Conservation (phyloP, 2,888 invertebrate species). For the Dynastes tityus region DNA sequence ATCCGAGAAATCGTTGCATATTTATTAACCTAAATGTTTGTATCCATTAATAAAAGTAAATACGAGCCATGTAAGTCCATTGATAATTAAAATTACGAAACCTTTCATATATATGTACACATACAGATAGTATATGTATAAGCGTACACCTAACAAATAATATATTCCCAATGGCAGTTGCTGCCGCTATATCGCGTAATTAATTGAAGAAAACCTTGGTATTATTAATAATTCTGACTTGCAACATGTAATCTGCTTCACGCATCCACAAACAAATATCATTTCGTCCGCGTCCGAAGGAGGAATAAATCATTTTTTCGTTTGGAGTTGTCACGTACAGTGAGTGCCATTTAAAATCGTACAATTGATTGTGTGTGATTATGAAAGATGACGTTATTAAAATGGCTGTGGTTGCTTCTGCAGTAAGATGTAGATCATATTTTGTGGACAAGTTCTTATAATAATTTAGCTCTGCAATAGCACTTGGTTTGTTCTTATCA, state of each 20-base stretch:
- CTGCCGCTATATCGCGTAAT: constrained; percentile 31
- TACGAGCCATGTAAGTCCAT: constrained; percentile 37
- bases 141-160: constrained; percentile 42
- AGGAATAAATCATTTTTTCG: constrained; percentile 45
- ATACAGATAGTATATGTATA: constrained; percentile 14
- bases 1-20: constrained; percentile 19
- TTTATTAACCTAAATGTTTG: constrained; percentile 40
- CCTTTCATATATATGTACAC: not conserved
- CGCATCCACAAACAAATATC: constrained; percentile 47
- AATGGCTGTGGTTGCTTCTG: no score
- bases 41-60: constrained; percentile 42
- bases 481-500: no score
- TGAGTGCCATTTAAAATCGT: no score
- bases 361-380: no score
- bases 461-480: no score
- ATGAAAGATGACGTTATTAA: no score
- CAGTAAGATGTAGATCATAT: no score
- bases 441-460: no score
- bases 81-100: constrained; percentile 47
- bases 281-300: constrained; percentile 40
- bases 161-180: constrained; percentile 19
- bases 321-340: constrained; percentile 37
- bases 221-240: constrained; percentile 48
- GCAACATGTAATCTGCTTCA: constrained; percentile 48
- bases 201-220: constrained; percentile 46